A percentile compares a stretch with the other conserved stretches of the same genome.
These are phyloP conservation scores for Rattus rattus DNA, from an alignment of 2,113 vertebrate genomes.

Conservation along the genomic window DNA sequence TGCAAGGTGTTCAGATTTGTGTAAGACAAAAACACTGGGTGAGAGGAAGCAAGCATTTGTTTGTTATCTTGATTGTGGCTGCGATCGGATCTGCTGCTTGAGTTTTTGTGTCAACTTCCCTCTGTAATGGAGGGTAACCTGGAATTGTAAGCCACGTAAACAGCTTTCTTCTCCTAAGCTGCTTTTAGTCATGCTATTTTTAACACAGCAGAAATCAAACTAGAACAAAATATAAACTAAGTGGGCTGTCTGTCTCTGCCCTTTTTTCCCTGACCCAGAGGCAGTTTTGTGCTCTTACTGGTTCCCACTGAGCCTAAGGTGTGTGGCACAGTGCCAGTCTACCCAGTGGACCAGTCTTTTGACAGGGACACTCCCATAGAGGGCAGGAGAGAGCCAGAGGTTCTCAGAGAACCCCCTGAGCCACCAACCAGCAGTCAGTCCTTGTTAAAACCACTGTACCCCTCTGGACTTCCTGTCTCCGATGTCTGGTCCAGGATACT, in stretches of 20 bases:
- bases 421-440: not conserved
- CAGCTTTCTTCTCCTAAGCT: not conserved
- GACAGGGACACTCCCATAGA: not conserved
- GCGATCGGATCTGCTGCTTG: not conserved
- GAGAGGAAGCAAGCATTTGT: not conserved
- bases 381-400: not conserved
- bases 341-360: not conserved
- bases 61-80: not conserved
- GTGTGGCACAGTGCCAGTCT: not conserved
- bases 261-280: not conserved
- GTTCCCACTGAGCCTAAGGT: not conserved
- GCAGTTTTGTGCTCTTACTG: not conserved
- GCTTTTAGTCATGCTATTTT: not conserved
- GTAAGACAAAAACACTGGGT: not conserved
- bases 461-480: not conserved
- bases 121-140: not conserved
- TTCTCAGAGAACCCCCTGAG: not conserved
- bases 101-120: not conserved
- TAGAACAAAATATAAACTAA: not conserved
- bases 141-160: not conserved
- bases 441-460: not conserved
- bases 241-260: not conserved
- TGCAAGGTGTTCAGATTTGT: not conserved
- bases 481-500: not conserved
- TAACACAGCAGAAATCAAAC: not conserved